Evolutionary conservation across 2,797 vertebrate species (phyloP).

Genomic region (Chromobotia macracanthus): DNA sequence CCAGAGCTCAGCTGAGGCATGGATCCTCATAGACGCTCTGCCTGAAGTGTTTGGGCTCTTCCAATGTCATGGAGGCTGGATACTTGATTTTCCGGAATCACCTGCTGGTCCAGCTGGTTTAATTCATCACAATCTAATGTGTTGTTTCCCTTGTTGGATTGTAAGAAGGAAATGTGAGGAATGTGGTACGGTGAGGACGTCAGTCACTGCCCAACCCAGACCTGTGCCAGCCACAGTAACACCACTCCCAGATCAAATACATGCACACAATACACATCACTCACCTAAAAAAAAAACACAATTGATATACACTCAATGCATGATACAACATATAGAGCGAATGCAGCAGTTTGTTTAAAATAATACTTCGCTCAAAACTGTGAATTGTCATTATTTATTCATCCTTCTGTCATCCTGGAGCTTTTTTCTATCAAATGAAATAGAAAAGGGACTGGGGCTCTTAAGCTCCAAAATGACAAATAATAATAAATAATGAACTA

Average conservation of each 20-base stretch:
- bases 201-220: constrained; percentile 14
- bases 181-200: constrained; percentile 42
- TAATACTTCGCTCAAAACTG: background rate
- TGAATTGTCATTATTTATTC: background rate
- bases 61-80: background rate
- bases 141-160: constrained; percentile 35
- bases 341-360: background rate
- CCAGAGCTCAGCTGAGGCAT: constrained; percentile 57
- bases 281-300: background rate
- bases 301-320: background rate
- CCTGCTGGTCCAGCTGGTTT: constrained; percentile 58
- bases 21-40: constrained; percentile 28
- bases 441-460: background rate
- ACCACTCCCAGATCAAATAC: background rate
- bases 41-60: background rate
- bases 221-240: background rate
- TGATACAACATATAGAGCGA: background rate
- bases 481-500: no score
- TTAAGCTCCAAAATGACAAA: background rate
- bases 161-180: constrained; percentile 57
- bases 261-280: background rate
- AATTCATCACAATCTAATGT: constrained; percentile 33
- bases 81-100: constrained; percentile 54
- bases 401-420: background rate
- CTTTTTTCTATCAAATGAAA: background rate